Evolutionary conservation across 92 coral and sea anemone genomes (phyloP).

Genomic region (Siderastrea radians): DNA sequence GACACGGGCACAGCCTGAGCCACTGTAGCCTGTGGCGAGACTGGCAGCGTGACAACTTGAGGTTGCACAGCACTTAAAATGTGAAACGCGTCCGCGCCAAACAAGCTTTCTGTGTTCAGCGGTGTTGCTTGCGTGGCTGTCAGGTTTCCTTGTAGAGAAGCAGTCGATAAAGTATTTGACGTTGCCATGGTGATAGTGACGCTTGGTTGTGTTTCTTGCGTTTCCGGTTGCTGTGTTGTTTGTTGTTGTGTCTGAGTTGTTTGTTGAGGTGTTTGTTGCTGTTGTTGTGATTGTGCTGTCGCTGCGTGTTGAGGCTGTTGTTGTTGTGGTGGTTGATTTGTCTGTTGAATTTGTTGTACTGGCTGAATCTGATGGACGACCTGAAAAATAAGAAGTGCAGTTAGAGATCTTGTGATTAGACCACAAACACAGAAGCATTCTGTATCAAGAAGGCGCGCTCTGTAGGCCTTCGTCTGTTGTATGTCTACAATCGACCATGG

Average conservation of each 20-base stretch:
- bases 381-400: neutral
- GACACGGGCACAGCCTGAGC: constrained; percentile 89
- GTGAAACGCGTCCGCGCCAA: constrained; percentile 84
- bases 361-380: constrained; percentile 72
- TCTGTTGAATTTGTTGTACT: constrained; percentile 63
- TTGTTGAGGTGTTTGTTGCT: constrained; percentile 35
- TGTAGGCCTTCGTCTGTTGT: too few relatives aligned
- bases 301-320: constrained; percentile 55
- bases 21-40: constrained; percentile 64
- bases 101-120: constrained; percentile 75
- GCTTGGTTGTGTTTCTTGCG: constrained; percentile 40
- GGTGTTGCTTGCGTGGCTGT: constrained; percentile 82
- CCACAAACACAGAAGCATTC: too few relatives aligned
- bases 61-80: constrained; percentile 72
- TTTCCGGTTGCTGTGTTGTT: constrained; percentile 33
- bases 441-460: too few relatives aligned
- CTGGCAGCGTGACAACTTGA: constrained; percentile 75
- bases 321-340: constrained; percentile 46
- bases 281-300: constrained; percentile 60
- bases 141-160: constrained; percentile 62
- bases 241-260: constrained; percentile 69
- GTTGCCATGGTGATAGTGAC: constrained; percentile 67
- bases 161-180: constrained; percentile 65
- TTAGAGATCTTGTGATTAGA: neutral
- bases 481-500: too few relatives aligned